phyloP scores from a whole-genome alignment of 2,888 invertebrate genomes.

The Dasypolia templi region DNA sequence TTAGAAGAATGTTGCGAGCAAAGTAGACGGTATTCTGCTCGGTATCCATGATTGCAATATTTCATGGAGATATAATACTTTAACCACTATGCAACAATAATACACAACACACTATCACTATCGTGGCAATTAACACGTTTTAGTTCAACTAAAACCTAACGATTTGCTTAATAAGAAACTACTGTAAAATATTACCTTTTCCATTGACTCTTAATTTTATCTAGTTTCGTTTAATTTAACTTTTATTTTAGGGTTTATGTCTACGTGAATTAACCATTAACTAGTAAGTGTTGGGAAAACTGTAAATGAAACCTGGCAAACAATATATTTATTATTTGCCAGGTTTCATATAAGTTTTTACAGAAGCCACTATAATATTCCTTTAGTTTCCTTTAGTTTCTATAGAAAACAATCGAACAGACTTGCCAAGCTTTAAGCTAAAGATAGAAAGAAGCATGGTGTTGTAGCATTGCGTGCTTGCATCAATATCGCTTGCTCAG shows the following conservation, averaged over 20 bases:
- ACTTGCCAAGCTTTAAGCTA: constrained; percentile 8
- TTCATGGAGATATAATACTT: too few relatives aligned
- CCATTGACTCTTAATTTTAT: background rate
- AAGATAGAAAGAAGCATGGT: constrained; percentile 42
- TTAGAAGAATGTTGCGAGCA: too few relatives aligned
- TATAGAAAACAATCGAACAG: background rate
- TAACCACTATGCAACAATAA: too few relatives aligned
- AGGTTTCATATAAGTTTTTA: background rate
- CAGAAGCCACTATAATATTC: background rate
- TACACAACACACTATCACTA: too few relatives aligned
- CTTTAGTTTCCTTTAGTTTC: too few relatives aligned
- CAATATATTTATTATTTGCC: too few relatives aligned
- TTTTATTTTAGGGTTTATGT: background rate
- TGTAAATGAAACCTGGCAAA: background rate
- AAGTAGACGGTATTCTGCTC: too few relatives aligned
- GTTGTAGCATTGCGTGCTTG: constrained; percentile 76
- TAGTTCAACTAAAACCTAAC: background rate
- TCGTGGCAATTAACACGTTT: background rate
- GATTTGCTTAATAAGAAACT: background rate
- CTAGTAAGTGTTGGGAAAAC: too few relatives aligned
- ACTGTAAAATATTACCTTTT: background rate
- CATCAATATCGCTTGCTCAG: constrained; percentile 73
- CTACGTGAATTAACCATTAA: background rate
- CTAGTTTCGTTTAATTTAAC: background rate
- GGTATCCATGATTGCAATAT: too few relatives aligned